These are phyloP conservation scores for Ptilorrhoa leucosticta DNA, from an alignment of 2,113 vertebrate species.

Conservation along the genomic window DNA sequence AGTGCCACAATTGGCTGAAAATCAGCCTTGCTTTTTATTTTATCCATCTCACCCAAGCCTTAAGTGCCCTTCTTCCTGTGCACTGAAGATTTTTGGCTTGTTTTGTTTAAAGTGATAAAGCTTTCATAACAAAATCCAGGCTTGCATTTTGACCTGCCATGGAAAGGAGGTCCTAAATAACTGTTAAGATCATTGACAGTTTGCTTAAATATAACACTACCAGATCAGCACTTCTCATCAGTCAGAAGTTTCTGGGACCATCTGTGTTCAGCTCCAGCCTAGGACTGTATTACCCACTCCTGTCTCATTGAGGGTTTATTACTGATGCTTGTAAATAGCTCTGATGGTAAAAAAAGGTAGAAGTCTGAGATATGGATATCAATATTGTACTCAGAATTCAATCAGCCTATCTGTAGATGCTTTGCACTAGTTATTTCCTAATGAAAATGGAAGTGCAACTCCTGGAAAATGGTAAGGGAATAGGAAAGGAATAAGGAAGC, in stretches of 20 bases:
- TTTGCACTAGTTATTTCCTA: background rate
- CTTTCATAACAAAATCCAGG: background rate
- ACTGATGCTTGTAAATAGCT: background rate
- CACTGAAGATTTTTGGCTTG: background rate
- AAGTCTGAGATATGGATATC: background rate
- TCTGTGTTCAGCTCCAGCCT: background rate
- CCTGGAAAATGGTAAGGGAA: background rate
- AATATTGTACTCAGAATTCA: background rate
- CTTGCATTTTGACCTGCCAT: background rate
- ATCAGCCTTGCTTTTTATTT: background rate
- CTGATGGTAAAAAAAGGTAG: background rate
- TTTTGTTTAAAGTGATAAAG: background rate
- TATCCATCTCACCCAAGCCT: background rate
- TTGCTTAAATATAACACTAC: background rate
- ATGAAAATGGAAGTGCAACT: background rate
- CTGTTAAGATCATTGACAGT: background rate
- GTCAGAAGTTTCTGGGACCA: background rate
- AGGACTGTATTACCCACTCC: background rate
- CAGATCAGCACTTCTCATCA: background rate
- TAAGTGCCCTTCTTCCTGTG: background rate
- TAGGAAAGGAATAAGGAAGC: background rate
- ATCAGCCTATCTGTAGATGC: background rate
- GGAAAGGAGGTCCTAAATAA: background rate
- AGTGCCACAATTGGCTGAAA: background rate
- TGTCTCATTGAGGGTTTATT: background rate